Base-by-base conservation (phyloP, 2,113 vertebrate genomes). In the Scatophagus argus region DNA sequence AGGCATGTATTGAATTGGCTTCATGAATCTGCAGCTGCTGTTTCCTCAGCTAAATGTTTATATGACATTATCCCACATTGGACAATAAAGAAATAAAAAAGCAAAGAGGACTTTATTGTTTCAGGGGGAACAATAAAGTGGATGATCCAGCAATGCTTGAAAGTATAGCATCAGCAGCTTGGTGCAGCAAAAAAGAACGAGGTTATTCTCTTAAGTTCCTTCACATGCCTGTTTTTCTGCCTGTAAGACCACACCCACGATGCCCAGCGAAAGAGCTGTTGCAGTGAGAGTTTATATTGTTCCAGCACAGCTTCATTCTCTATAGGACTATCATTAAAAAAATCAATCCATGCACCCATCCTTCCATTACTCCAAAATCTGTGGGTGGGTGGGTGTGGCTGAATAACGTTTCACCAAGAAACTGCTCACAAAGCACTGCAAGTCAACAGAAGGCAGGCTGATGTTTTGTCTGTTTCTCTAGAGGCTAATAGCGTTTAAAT, bases 151-250 rank as follows among this genome's bases (percentile, higher is more conserved):
- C 77, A 81, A 4, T 71, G 72, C 62, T 38, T 58, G 56, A 66
- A 89, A 83, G 72, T 79, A 52, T 69, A 27, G 64, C 84, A 90
- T 90, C 87, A 89, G 81, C 67, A 66, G 71, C 76, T 81, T 65
- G 66, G 70, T 74, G 49, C 74, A 68, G 77, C 55, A 52, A 46
- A 66, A 75, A 80, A 65, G 63, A 87, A 66, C 41, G 27, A 76
- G 58, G 55, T 65, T 87, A 74, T 80, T 84, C 63, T 80, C 41
- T 82, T 74, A 66, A 77, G 43, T 77, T 82, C 59, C 8, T 68
- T 77, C 56, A 75, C 62, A 58, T 79, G 62, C 82, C 49, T 67
- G 29, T 76, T 74, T 73, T 64, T 63, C 51, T 61, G 73, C 52
- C n/a, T 21, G n/a, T n/a, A 38, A 77, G 62, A 75, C 81, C 70